Evolutionary conservation across 1,140 invertebrate genomes (phyloP).

Genomic region (Caerostris extrusa): DNA sequence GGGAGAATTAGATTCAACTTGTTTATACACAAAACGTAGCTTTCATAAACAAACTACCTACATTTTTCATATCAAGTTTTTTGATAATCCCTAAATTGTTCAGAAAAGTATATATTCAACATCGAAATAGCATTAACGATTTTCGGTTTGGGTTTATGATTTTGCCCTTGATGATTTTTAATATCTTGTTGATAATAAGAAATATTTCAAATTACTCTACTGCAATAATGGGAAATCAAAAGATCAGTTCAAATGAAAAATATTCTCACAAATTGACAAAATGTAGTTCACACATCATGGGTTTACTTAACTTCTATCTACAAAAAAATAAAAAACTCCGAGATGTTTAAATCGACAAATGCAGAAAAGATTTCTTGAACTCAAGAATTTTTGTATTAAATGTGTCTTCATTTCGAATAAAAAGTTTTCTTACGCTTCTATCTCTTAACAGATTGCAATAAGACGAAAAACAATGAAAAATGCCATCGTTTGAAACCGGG

Average conservation of each 20-base stretch:
- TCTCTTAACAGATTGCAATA: conserved; percentile 12
- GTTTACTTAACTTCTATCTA: not conserved
- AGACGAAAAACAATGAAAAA: conserved; percentile 28
- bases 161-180: too few relatives aligned
- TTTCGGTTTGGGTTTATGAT: too few relatives aligned
- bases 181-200: too few relatives aligned
- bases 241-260: not conserved
- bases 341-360: not conserved
- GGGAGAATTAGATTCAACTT: too few relatives aligned
- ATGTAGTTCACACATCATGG: not conserved
- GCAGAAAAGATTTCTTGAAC: not conserved
- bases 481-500: conserved; percentile 17
- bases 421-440: conserved; percentile 8
- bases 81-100: too few relatives aligned
- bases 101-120: too few relatives aligned
- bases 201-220: too few relatives aligned
- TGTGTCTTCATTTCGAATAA: conserved; percentile 10
- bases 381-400: not conserved
- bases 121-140: too few relatives aligned
- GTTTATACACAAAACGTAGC: too few relatives aligned
- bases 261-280: not conserved
- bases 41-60: too few relatives aligned
- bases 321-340: not conserved
- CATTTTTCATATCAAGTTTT: too few relatives aligned
- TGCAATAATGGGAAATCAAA: not conserved